Conservation (phyloP, 2,797 vertebrate species). For the Simalia tracyae region DNA sequence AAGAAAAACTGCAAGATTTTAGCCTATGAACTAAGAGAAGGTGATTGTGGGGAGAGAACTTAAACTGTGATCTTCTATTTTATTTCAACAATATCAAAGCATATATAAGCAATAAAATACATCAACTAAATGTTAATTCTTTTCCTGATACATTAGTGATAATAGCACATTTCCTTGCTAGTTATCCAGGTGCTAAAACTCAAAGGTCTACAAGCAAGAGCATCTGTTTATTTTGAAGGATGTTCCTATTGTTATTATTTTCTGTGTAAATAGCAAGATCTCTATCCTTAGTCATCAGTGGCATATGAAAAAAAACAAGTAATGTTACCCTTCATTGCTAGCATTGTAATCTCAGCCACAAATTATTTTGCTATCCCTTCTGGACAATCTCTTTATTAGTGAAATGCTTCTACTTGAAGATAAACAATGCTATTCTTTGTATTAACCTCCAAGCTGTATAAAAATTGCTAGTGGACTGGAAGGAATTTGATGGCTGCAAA, state of each 20-base stretch:
- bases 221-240: neutral
- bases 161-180: neutral
- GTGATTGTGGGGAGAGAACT: neutral
- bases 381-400: neutral
- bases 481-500: neutral
- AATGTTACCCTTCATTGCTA: neutral
- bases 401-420: neutral
- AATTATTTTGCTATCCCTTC: constrained; percentile 2
- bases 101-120: neutral
- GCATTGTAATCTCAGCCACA: neutral
- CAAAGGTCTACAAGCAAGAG: neutral
- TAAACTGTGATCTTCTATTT: neutral
- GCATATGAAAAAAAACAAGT: neutral
- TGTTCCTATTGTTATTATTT: neutral
- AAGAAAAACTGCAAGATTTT: neutral
- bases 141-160: neutral
- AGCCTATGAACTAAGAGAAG: neutral
- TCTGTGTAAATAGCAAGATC: neutral
- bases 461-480: neutral
- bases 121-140: neutral
- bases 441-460: neutral
- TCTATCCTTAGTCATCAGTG: neutral
- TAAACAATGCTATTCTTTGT: neutral
- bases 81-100: neutral
- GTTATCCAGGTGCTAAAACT: neutral